These are phyloP conservation scores for Forpus xanthops DNA, from an alignment of 2,797 vertebrate genomes.

Conservation along the genomic window DNA sequence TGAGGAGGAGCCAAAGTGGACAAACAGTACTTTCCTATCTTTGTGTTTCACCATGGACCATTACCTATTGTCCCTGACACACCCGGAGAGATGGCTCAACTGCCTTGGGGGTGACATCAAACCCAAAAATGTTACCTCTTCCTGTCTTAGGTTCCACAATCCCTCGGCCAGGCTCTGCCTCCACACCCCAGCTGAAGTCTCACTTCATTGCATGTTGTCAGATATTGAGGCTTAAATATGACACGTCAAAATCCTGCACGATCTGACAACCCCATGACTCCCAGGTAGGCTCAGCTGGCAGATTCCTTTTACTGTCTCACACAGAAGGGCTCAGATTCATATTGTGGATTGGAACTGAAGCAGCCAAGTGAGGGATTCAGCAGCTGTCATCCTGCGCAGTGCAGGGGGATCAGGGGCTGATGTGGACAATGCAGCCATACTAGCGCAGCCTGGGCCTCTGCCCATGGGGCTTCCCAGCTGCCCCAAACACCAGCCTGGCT, in stretches of 20 bases:
- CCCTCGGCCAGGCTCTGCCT: not conserved
- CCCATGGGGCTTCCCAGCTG: not conserved
- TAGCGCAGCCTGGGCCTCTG: not conserved
- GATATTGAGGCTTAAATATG: not conserved
- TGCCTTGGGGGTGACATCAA: not conserved
- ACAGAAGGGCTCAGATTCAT: not conserved
- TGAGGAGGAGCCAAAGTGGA: too few species aligned
- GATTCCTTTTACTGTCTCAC: not conserved
- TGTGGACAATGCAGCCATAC: rapidly evolving
- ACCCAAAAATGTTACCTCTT: not conserved
- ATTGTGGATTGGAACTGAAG: not conserved
- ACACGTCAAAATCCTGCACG: not conserved
- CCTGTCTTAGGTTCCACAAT: not conserved
- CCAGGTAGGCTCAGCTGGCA: not conserved
- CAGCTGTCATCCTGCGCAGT: not conserved
- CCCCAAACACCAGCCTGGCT: not conserved
- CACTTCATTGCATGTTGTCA: not conserved
- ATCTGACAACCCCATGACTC: not conserved
- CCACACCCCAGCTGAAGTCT: not conserved
- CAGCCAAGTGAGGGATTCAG: not conserved
- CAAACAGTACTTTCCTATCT: too few species aligned
- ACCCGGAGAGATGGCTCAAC: not conserved
- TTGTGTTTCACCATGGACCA: too few species aligned
- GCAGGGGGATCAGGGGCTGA: not conserved
- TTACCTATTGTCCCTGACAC: too few species aligned